Percentiles rank a stretch among this genome's conserved stretches.
Conservation (phyloP, 2,797 vertebrate species). For the Eidolon dupreanum region DNA sequence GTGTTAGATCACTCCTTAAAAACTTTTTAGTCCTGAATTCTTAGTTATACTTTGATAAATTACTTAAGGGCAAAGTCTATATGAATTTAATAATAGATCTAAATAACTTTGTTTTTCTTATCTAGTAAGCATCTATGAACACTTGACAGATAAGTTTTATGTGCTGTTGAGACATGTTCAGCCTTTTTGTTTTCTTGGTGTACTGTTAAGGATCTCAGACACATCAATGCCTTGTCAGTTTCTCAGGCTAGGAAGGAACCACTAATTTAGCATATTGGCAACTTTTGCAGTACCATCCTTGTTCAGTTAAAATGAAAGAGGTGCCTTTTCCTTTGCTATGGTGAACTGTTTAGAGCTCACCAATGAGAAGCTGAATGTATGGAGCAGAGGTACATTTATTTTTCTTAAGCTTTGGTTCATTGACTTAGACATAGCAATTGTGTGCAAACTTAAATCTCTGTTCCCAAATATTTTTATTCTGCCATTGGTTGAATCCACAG, state of each 20-base stretch:
- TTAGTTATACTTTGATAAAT: background rate
- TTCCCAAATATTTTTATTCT: background rate
- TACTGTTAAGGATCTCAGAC: background rate
- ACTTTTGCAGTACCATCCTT: background rate
- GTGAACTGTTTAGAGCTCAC: background rate
- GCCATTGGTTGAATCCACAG: background rate
- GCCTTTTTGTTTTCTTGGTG: background rate
- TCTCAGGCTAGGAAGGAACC: background rate
- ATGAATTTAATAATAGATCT: conserved; percentile 33
- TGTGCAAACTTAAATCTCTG: conserved; percentile 35
- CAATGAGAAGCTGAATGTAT: conserved; percentile 21
- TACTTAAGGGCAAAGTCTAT: background rate
- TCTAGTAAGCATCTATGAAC: background rate
- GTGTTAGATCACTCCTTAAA: background rate
- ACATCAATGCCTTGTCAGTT: background rate
- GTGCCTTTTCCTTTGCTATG: background rate
- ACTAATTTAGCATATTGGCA: background rate
- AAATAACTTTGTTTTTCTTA: conserved; percentile 10
- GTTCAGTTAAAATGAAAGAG: background rate
- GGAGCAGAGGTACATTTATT: background rate
- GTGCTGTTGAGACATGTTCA: background rate
- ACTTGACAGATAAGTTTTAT: background rate
- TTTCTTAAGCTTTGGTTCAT: conserved; percentile 15
- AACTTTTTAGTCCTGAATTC: background rate
- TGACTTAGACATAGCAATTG: background rate